Conservation (phyloP, 2,797 vertebrate genomes). For the Mustela erminea region DNA sequence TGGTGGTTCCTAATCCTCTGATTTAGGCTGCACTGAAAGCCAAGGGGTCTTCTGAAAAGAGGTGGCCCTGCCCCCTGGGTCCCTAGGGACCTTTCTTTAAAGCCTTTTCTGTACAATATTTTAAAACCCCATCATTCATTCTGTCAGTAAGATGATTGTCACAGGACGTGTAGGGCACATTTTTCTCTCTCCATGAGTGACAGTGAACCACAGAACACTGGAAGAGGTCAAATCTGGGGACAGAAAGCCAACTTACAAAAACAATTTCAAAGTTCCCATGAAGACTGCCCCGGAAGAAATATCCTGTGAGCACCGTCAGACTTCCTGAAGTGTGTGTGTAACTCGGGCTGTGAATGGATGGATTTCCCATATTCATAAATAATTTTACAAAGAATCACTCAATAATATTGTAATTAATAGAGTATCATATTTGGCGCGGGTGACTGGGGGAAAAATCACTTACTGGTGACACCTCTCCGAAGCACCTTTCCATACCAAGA, state of each 20-base stretch:
- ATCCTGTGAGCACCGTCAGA: not conserved
- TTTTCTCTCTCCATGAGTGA: slow-evolving; percentile 39
- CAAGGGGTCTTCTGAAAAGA: not conserved
- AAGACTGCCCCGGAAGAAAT: slow-evolving; percentile 20
- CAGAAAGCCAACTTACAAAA: slow-evolving; percentile 16
- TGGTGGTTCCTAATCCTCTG: not conserved
- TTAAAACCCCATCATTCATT: not conserved
- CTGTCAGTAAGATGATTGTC: slow-evolving; percentile 55
- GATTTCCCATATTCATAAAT: slow-evolving; percentile 5
- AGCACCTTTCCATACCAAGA: slow-evolving; percentile 17
- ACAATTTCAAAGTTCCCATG: slow-evolving; percentile 51
- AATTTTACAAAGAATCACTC: slow-evolving; percentile 37
- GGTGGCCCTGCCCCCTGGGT: not conserved
- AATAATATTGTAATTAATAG: not conserved
- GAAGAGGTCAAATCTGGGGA: not conserved
- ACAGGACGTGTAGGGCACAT: not conserved
- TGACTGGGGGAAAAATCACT: not conserved
- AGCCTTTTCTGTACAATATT: not conserved
- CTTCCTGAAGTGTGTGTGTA: not conserved
- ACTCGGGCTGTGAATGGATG: not conserved
- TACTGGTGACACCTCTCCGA: slow-evolving; percentile 3
- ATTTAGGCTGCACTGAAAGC: not conserved
- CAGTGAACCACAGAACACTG: not conserved
- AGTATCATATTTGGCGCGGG: not conserved
- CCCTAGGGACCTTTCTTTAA: not conserved